These are phyloP conservation scores for Salpingus planirostris DNA, from an alignment of 2,888 invertebrate genomes.

Conservation along the genomic window DNA sequence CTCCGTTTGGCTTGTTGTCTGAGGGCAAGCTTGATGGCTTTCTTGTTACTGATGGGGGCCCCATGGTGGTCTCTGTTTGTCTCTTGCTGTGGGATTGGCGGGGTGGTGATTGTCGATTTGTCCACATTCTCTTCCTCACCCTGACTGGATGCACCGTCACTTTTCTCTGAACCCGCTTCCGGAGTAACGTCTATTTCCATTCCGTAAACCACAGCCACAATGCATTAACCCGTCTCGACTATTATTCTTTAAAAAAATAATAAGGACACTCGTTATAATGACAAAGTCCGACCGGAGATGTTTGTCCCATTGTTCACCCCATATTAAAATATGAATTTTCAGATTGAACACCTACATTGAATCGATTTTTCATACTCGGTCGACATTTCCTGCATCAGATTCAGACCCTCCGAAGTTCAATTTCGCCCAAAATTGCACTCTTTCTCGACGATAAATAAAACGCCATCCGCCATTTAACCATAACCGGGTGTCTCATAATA, in stretches of 20 bases:
- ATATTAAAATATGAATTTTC: too few species aligned
- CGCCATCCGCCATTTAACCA: constrained; percentile 43
- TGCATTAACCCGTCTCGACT: constrained; percentile 20
- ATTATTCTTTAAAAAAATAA: not conserved
- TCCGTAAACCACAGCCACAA: constrained; percentile 25
- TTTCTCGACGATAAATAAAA: constrained; percentile 33
- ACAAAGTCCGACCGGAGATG: constrained; percentile 8
- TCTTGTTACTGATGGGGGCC: constrained; percentile 42
- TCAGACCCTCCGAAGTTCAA: constrained; percentile 17
- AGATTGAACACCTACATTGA: too few species aligned
- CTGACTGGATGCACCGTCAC: constrained; percentile 26
- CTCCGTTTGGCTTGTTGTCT: constrained; percentile 67
- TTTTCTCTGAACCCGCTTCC: constrained; percentile 32
- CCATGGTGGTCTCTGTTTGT: constrained; percentile 9
- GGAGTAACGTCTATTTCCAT: constrained; percentile 43
- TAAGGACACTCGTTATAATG: not conserved
- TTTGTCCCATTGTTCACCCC: constrained; percentile 26
- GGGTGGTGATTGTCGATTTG: constrained; percentile 13
- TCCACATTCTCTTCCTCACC: constrained; percentile 24
- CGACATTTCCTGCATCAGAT: too few species aligned
- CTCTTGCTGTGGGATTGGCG: constrained; percentile 16
- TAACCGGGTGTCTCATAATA: constrained; percentile 34
- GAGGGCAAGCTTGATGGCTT: constrained; percentile 67
- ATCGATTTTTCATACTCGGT: too few species aligned
- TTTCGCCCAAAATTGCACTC: constrained; percentile 20